Base-by-base conservation (phyloP, 2,113 vertebrate genomes). In the Oplegnathus fasciatus region DNA sequence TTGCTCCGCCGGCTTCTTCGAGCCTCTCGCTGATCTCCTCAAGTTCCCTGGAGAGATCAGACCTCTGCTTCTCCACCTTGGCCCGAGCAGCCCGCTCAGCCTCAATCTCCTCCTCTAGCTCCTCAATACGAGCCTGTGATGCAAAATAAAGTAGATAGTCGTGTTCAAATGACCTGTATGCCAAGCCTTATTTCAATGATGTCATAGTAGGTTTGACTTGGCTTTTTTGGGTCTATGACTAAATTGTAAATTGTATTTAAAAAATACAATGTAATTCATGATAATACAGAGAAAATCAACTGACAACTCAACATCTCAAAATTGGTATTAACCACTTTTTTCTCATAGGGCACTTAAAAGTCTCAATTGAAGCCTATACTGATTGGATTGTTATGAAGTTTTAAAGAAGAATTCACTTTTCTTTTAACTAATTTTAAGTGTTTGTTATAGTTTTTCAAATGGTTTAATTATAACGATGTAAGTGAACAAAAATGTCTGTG, bases 31-130 rank as follows among this genome's bases (percentile, higher is more conserved):
- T 34, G 95, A 97, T 97, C 93, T 97, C 97, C 72, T 97, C 97
- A 84, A 93, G 93, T 81, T 94, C 93, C 80, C 92, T 91, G 86
- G 92, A 83, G 24, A 97, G 96, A 58, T 97, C 96, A 55, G 95
- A 85, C 75, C 97, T 92, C 76, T 96, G 95, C 88, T 97, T 97
- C 88, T 97, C 97, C 55, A 97, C 91, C 20, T 98, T 98, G 48
- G 97, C 97, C 1, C 95, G 86, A 84, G 95, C 93, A 1, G 97
- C 93, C 1, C 96, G 87, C 34, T 98, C 97, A 2, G 97, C 96
- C 80, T 99, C 97, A 0, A 97, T 98, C 90, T 98, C 97, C 0
- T 98, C 97, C 83, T 99, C 97, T 20, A 96, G 88, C 78, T 96
- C 95, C 74, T 95, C 95, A 92, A 96, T 95, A 58, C 93, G 94